These are phyloP conservation scores for Clostera curtula DNA, from an alignment of 2,888 invertebrate species.

Conservation along the genomic window DNA sequence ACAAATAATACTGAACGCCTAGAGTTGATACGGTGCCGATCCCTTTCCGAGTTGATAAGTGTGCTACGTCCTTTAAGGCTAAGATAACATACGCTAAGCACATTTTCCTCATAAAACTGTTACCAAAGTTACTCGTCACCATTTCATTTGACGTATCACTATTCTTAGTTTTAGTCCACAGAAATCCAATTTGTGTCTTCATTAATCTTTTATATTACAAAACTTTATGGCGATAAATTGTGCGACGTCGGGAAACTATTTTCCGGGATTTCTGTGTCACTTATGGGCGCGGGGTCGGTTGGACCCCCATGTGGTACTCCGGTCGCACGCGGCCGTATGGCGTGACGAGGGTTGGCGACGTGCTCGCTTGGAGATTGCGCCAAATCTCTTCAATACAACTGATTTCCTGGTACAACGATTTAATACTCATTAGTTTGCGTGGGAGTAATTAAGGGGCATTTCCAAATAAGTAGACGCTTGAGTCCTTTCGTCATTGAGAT, in stretches of 20 bases:
- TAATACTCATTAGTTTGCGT: slow-evolving; percentile 5
- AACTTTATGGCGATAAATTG: slow-evolving; percentile 5
- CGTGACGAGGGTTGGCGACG: slow-evolving; percentile 40
- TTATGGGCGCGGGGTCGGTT: slow-evolving; percentile 8
- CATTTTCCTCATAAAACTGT: too few relatives aligned
- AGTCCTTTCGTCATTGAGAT: background rate
- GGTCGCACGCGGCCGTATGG: slow-evolving; percentile 15
- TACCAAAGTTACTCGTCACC: too few relatives aligned
- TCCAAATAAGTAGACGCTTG: too few relatives aligned
- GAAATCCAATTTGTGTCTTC: background rate
- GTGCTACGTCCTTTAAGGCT: too few relatives aligned
- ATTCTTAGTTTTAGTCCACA: too few relatives aligned
- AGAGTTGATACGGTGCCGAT: too few relatives aligned
- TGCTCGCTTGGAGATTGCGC: slow-evolving; percentile 32
- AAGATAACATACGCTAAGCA: too few relatives aligned
- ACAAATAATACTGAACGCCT: too few relatives aligned
- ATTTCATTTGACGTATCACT: too few relatives aligned
- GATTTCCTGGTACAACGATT: slow-evolving; percentile 25
- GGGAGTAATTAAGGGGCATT: too few relatives aligned
- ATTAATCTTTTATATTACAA: slow-evolving; percentile 2
- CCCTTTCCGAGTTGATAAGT: too few relatives aligned
- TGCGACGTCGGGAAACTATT: slow-evolving; percentile 7
- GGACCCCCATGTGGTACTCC: slow-evolving; percentile 10
- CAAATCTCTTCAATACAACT: slow-evolving; percentile 25
- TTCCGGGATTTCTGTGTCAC: slow-evolving; percentile 9